These are phyloP conservation scores for Gephyroberyx darwinii DNA, from an alignment of 2,797 vertebrate species.

Conservation along the genomic window DNA sequence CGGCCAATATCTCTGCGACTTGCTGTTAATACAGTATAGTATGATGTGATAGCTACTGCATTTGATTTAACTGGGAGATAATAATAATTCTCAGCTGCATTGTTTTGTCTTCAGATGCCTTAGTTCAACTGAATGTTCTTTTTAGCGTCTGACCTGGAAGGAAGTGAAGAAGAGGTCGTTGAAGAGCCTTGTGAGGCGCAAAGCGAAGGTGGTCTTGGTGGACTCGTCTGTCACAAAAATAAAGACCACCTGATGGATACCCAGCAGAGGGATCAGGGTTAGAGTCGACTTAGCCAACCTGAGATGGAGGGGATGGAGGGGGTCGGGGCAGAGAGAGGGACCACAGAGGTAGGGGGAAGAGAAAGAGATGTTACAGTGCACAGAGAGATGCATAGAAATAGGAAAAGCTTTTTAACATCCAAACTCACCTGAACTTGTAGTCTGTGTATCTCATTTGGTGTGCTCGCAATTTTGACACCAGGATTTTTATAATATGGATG, in stretches of 20 bases:
- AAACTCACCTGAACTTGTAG: constrained; percentile 93
- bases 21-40: background rate
- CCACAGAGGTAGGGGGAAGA: constrained; percentile 5
- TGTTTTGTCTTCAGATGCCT: background rate
- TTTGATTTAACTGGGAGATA: constrained; percentile 1
- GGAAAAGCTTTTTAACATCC: background rate
- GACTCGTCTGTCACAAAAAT: constrained; percentile 92
- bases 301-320: constrained; percentile 17
- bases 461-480: constrained; percentile 91
- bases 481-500: constrained; percentile 90
- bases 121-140: background rate
- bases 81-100: background rate
- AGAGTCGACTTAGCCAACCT: constrained; percentile 96
- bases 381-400: background rate
- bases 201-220: constrained; percentile 79
- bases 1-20: background rate
- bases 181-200: constrained; percentile 92
- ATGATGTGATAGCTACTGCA: background rate
- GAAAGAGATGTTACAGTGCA: background rate
- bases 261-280: constrained; percentile 94
- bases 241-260: constrained; percentile 93
- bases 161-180: constrained; percentile 95
- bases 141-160: constrained; percentile 86
- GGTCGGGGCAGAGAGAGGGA: background rate
- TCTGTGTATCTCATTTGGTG: constrained; percentile 95